Percentiles rank a stretch among this genome's conserved stretches.
phyloP scores from a whole-genome alignment of 2,888 invertebrate species.

The Rhynchonema sp. region DNA sequence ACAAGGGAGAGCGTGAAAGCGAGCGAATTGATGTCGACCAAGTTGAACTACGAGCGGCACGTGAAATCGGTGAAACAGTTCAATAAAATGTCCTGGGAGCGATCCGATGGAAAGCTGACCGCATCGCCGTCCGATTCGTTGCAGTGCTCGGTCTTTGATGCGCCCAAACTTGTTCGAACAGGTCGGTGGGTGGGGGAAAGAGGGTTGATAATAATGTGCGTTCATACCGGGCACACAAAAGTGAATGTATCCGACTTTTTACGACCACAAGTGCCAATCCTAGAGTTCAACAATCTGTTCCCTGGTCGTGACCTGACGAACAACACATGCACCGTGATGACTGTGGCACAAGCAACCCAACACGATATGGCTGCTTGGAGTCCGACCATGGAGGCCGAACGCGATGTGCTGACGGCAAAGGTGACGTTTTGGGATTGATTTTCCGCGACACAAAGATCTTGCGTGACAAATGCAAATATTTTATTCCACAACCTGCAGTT shows the following conservation, averaged over 20 bases:
- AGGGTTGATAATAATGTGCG: too few species aligned
- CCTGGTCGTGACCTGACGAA: constrained; percentile 13
- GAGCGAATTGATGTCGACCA: not conserved
- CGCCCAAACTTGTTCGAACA: not conserved
- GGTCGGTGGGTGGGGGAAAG: too few species aligned
- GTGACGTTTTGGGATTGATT: constrained; percentile 8
- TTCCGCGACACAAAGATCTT: not conserved
- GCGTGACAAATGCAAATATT: not conserved
- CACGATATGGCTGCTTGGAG: constrained; percentile 14
- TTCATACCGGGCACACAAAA: too few species aligned
- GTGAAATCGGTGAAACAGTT: not conserved
- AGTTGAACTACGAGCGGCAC: not conserved
- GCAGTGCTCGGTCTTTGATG: not conserved
- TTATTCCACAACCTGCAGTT: constrained; percentile 43
- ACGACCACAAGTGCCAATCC: too few species aligned
- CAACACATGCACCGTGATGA: constrained; percentile 15
- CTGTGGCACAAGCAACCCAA: constrained; percentile 17
- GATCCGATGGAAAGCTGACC: not conserved
- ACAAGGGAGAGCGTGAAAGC: too few species aligned
- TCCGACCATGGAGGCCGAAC: constrained; percentile 18
- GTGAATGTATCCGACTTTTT: too few species aligned
- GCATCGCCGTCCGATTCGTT: not conserved
- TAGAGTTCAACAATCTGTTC: constrained; percentile 17
- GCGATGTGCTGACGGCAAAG: constrained; percentile 17
- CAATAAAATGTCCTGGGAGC: not conserved